phyloP scores from a whole-genome alignment of 2,888 invertebrate species.

The Andricus quercusramuli region DNA sequence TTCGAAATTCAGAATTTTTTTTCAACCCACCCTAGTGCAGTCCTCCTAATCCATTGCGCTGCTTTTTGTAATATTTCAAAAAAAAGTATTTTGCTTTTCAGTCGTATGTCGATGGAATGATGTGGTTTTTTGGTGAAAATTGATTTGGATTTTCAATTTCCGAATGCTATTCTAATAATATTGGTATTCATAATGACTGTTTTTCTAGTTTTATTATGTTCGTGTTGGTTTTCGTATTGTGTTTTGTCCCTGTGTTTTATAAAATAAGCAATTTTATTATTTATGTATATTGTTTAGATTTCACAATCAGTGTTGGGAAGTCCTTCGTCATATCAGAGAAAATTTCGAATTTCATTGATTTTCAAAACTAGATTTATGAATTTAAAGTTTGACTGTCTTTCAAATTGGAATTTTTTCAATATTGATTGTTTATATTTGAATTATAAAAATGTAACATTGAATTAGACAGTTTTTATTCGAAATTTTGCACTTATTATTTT shows the following conservation, averaged over 20 bases:
- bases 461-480: too few species aligned
- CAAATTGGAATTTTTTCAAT: too few species aligned
- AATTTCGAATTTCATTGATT: too few species aligned
- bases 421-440: too few species aligned
- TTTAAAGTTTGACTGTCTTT: too few species aligned
- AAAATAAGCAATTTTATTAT: neutral
- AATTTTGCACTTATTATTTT: too few species aligned
- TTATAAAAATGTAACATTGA: too few species aligned
- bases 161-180: neutral
- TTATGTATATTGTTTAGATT: neutral
- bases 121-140: neutral
- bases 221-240: neutral
- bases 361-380: too few species aligned
- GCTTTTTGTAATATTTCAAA: neutral
- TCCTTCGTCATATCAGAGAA: neutral
- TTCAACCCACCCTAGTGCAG: too few species aligned
- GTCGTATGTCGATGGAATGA: neutral
- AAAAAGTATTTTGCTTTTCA: neutral
- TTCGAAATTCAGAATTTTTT: too few species aligned
- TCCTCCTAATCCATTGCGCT: conserved; percentile 16
- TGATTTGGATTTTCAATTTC: neutral
- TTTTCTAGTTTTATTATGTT: neutral
- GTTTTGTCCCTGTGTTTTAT: neutral
- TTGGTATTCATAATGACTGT: neutral
- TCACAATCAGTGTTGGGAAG: neutral